phyloP scores from a whole-genome alignment of 1,140 invertebrate species.

The Cyclina sinensis region DNA sequence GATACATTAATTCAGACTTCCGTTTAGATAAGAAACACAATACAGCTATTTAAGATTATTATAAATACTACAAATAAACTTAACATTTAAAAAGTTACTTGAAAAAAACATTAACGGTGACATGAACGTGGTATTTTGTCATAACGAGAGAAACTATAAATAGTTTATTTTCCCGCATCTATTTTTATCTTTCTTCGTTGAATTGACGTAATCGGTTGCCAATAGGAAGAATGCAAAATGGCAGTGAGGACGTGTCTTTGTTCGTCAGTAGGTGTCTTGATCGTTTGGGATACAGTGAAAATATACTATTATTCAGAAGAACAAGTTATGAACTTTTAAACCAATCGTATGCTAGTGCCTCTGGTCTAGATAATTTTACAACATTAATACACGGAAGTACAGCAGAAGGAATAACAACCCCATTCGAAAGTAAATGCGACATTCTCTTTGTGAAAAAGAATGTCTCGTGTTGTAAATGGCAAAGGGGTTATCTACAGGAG shows the following conservation, averaged over 20 bases:
- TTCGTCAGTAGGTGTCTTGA: background rate
- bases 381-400: background rate
- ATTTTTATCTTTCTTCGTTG: too few relatives aligned
- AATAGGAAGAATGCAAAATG: background rate
- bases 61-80: too few relatives aligned
- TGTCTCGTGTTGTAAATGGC: background rate
- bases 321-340: background rate
- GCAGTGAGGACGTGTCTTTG: background rate
- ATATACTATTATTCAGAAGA: background rate
- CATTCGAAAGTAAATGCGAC: background rate
- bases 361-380: background rate
- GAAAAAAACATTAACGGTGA: too few relatives aligned
- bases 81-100: too few relatives aligned
- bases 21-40: too few relatives aligned
- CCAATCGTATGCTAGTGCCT: background rate
- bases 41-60: too few relatives aligned
- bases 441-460: background rate
- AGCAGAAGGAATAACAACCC: background rate
- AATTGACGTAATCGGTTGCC: too few relatives aligned
- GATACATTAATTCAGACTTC: too few relatives aligned
- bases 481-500: too few relatives aligned
- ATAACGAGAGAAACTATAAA: too few relatives aligned
- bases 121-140: too few relatives aligned
- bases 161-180: too few relatives aligned
- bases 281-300: background rate